phyloP scores from a whole-genome alignment of 64 coral and sea anemone species.

The Stichodactyla mertensii region DNA sequence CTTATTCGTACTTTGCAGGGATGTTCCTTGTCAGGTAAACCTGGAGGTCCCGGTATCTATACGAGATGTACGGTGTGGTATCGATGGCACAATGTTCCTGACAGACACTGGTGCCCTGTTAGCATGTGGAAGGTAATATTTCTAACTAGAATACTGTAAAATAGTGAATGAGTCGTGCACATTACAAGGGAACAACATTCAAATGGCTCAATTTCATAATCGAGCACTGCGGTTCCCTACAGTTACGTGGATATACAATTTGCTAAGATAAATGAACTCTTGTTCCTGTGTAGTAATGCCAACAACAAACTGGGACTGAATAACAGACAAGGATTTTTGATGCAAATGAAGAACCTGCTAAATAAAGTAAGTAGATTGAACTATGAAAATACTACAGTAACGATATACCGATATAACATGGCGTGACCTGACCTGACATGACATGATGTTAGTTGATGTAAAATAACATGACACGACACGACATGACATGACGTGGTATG shows the following conservation, averaged over 20 bases:
- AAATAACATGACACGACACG: no score
- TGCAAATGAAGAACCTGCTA: conserved; percentile 93
- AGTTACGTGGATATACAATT: no score
- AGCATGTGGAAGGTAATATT: conserved; percentile 82
- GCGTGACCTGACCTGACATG: no score
- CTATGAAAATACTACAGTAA: no score
- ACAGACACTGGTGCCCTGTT: conserved; percentile 88
- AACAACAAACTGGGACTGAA: conserved; percentile 98
- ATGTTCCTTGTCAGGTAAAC: conserved; percentile 47
- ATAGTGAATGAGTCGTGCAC: no score
- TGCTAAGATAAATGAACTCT: neutral
- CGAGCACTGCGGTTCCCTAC: no score
- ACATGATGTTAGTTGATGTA: no score
- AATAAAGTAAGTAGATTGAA: conserved; percentile 61
- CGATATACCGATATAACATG: no score
- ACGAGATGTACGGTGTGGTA: conserved; percentile 79
- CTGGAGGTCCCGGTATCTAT: conserved; percentile 66
- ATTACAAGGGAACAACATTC: no score
- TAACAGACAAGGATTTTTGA: conserved; percentile 92
- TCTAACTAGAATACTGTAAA: neutral
- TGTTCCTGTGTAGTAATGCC: conserved; percentile 50
- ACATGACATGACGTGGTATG: no score
- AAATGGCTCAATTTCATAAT: no score
- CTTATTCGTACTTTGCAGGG: conserved; percentile 2
- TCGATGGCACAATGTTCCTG: conserved; percentile 95